Conservation (phyloP, 2,113 vertebrate genomes). For the Python bivittatus region DNA sequence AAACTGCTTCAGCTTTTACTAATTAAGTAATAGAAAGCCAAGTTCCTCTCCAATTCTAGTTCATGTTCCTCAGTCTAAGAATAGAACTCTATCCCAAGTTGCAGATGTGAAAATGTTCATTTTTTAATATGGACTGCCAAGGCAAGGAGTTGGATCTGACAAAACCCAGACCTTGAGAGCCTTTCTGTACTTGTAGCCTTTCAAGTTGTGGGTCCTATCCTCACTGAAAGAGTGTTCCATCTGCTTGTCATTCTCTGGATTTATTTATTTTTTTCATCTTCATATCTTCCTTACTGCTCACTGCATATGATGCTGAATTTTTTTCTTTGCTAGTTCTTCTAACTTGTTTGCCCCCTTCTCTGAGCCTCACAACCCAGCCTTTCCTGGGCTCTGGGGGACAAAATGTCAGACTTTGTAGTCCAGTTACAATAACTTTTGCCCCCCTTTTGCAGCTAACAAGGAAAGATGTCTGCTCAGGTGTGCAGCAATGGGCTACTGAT, state of each 20-base stretch:
- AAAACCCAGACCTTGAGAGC: slow-evolving; percentile 55
- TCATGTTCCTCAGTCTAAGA: slow-evolving; percentile 10
- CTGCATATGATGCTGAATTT: background rate
- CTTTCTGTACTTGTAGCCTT: slow-evolving; percentile 43
- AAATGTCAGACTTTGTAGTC: background rate
- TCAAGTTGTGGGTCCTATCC: slow-evolving; percentile 50
- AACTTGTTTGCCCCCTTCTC: background rate
- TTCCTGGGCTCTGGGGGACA: background rate
- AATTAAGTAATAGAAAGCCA: background rate
- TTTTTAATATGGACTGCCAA: rapidly evolving
- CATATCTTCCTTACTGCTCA: background rate
- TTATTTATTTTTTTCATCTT: slow-evolving; percentile 9
- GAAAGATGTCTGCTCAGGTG: background rate
- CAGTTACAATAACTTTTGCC: background rate
- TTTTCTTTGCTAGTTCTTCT: background rate
- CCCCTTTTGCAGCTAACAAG: too few relatives aligned
- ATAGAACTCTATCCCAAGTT: background rate
- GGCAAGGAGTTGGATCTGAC: slow-evolving; percentile 30
- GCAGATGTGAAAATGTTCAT: background rate
- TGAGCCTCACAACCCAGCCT: background rate
- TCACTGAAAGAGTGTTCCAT: slow-evolving; percentile 57
- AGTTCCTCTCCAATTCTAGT: background rate
- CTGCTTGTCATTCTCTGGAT: slow-evolving; percentile 56
- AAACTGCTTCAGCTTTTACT: slow-evolving; percentile 1
- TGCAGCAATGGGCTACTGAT: background rate